Evolutionary conservation across 1,140 invertebrate genomes (phyloP).

Genomic region (Sitodiplosis mosellana): DNA sequence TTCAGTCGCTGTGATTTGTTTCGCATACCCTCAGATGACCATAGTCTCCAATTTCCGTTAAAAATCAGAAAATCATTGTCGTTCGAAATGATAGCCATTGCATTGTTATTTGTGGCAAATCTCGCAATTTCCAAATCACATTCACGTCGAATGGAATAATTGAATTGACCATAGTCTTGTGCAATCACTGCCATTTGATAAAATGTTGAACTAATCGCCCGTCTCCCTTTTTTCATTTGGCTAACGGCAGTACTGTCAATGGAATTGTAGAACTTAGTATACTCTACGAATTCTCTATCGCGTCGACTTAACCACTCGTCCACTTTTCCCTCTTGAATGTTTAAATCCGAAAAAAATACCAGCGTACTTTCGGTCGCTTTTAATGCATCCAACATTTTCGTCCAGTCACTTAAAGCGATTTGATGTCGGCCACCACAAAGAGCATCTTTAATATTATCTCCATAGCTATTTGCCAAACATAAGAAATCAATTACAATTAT

Average conservation of each 20-base stretch:
- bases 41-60: not conserved
- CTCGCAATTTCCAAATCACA: not conserved
- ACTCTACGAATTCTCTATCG: no score
- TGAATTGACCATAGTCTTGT: no score
- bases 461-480: not conserved
- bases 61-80: constrained; percentile 2
- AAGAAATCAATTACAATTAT: not conserved
- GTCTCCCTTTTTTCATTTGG: no score
- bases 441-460: not conserved
- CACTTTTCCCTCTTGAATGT: no score
- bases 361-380: no score
- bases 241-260: no score
- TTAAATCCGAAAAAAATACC: no score
- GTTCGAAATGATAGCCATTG: constrained; percentile 1
- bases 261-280: no score
- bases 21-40: not conserved
- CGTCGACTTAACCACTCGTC: no score
- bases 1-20: not conserved
- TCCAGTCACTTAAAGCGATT: not conserved
- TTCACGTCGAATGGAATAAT: not conserved
- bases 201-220: no score
- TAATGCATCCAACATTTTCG: no score
- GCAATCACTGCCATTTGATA: no score
- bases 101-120: not conserved
- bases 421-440: not conserved